These are phyloP conservation scores for Unio pictorum DNA, from an alignment of 2,888 invertebrate genomes.

Conservation along the genomic window DNA sequence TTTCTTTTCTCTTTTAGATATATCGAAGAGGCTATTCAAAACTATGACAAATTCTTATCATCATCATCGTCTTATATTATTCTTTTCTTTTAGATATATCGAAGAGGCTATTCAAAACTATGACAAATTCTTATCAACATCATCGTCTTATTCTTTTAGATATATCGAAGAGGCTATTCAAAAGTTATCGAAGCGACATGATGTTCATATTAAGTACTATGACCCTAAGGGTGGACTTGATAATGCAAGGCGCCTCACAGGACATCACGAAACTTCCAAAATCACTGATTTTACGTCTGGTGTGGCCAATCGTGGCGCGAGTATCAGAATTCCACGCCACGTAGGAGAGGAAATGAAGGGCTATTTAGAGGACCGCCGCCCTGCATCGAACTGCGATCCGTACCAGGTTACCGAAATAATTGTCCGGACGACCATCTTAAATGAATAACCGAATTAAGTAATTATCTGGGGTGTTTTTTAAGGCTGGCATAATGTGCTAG, in stretches of 20 bases:
- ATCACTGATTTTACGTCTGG: conserved; percentile 95
- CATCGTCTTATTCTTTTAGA: conserved; percentile 73
- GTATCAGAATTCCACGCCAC: conserved; percentile 80
- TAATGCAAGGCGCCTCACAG: conserved; percentile 93
- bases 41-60: no score
- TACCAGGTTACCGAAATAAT: conserved; percentile 68
- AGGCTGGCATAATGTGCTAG: no score
- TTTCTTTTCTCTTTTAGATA: no score
- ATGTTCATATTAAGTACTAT: conserved; percentile 94
- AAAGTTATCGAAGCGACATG: conserved; percentile 91
- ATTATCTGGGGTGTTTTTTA: no score
- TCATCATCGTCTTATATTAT: no score
- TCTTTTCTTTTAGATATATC: no score
- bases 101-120: no score
- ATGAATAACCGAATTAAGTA: conserved; percentile 13
- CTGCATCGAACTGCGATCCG: conserved; percentile 71
- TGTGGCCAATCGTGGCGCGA: conserved; percentile 94
- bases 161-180: conserved; percentile 97
- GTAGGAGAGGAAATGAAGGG: conserved; percentile 93
- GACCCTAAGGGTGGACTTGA: conserved; percentile 97
- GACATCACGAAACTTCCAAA: conserved; percentile 95
- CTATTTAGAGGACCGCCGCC: conserved; percentile 94
- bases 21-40: no score
- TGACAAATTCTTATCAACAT: no score
- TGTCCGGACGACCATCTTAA: conserved; percentile 49